Conservation (phyloP, 2,797 vertebrate species). For the Pogoniulus pusillus region DNA sequence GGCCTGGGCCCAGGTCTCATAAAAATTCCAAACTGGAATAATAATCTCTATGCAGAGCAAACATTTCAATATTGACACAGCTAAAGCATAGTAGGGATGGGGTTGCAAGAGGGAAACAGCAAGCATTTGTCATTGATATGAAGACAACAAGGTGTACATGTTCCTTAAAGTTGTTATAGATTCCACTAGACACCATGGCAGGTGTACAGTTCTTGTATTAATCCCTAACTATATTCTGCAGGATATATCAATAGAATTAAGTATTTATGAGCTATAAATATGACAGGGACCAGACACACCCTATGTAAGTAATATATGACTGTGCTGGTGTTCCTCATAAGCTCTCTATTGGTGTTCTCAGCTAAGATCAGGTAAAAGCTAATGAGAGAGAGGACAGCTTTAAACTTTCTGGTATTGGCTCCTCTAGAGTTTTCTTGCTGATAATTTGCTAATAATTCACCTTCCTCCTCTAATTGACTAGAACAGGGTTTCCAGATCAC, state of each 20-base stretch:
- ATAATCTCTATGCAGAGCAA: conserved; percentile 57
- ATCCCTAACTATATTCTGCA: background rate
- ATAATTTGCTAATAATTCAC: background rate
- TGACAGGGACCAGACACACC: conserved; percentile 15
- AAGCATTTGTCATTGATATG: conserved; percentile 59
- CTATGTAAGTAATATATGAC: background rate
- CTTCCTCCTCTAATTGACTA: background rate
- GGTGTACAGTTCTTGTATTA: conserved; percentile 27
- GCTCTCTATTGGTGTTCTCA: background rate
- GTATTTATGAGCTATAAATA: conserved; percentile 22
- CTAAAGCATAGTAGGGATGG: conserved; percentile 34
- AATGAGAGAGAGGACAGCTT: background rate
- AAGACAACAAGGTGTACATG: background rate
- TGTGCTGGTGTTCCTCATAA: background rate
- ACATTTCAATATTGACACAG: conserved; percentile 52
- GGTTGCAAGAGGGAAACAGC: background rate
- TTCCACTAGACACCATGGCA: conserved; percentile 18
- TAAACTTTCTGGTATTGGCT: background rate
- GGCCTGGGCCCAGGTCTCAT: background rate
- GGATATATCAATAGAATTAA: conserved; percentile 18
- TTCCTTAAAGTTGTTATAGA: conserved; percentile 25
- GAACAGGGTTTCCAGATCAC: background rate
- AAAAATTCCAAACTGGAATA: conserved; percentile 57
- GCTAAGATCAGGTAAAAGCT: background rate
- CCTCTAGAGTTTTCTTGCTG: background rate